Base-by-base conservation (phyloP, 2,113 vertebrate genomes). In the Cololabis saira region DNA sequence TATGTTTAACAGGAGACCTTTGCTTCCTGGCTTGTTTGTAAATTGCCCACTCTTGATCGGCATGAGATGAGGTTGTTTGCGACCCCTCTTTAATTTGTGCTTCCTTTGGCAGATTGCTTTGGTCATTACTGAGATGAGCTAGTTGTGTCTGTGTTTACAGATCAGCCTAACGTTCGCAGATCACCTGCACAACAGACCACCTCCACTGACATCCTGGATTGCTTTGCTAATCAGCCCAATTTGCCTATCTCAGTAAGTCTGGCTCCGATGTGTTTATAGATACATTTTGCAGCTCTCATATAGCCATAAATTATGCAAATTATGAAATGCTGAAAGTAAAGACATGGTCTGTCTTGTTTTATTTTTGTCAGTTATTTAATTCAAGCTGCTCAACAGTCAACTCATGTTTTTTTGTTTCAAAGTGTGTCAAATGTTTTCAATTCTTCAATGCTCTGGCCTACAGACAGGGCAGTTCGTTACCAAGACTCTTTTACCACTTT, bases 61-160 rank as follows among this genome's bases (percentile, higher is more conserved):
- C 45, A 47, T 47, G 15, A 47, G 43, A 10, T 47, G 45, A 47
- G 45, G n/a, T 17, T 47, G 45, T 47, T 47, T 47, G 45, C 16
- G 45, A 47, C 45, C 45, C 17, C 17, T 3, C 17, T 3, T n/a
- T 47, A 47, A 47, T 47, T 47, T 47, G 7, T n/a, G 45, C n/a
- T 18, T 8, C 45, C 14, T 18, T 18, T 47, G n/a, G n/a, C 45
- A 17, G 45, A 47, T 47, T 47, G 45, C 45, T 17, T 47, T 18
- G 45, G 45, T 47, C 45, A 47, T 47, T 47, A 47, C 45, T 17
- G 45, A n/a, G n/a, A 47, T 47, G 45, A 18, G 45, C 45, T 47
- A 15, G 10, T 47, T 47, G 45, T 17, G 45, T 18, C 45, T 47
- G 45, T 15, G n/a, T 47, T 47, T 18, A 47, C 11, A 47, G 45